These are phyloP conservation scores for Hypselothyrea guttata DNA, from an alignment of 2,888 invertebrate genomes.

Conservation along the genomic window DNA sequence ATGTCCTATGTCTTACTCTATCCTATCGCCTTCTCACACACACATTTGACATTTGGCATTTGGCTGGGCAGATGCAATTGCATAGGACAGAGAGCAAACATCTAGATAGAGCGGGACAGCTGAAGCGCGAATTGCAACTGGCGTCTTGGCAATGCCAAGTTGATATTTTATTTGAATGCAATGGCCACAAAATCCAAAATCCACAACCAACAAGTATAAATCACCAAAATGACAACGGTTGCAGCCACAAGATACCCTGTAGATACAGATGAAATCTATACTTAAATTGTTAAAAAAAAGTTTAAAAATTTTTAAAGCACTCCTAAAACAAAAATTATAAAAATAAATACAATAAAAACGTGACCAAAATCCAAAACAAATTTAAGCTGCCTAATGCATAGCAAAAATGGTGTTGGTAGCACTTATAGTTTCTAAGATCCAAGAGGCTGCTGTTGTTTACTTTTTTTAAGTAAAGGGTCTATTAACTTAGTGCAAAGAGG, in stretches of 20 bases:
- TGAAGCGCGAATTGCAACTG: constrained; percentile 22
- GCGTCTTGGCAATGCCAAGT: constrained; percentile 27
- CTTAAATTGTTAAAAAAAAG: too few relatives aligned
- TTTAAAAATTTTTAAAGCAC: neutral
- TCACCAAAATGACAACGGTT: neutral
- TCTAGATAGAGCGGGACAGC: neutral
- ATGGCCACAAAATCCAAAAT: constrained; percentile 21
- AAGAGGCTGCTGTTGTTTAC: too few relatives aligned
- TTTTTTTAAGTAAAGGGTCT: too few relatives aligned
- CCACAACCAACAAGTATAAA: constrained; percentile 14
- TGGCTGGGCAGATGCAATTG: constrained; percentile 45
- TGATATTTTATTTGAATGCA: constrained; percentile 71
- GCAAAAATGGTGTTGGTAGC: too few relatives aligned
- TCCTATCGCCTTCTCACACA: neutral
- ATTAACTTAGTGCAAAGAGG: too few relatives aligned
- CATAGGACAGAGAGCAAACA: constrained; percentile 13
- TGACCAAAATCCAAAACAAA: too few relatives aligned
- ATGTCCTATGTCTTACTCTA: neutral
- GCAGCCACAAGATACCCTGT: neutral
- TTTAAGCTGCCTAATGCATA: too few relatives aligned
- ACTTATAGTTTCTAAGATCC: too few relatives aligned
- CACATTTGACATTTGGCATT: constrained; percentile 44
- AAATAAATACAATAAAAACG: too few relatives aligned
- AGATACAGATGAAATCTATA: neutral
- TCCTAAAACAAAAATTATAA: neutral